phyloP scores from a whole-genome alignment of 2,113 vertebrate species.

The Phalacrocorax aristotelis region DNA sequence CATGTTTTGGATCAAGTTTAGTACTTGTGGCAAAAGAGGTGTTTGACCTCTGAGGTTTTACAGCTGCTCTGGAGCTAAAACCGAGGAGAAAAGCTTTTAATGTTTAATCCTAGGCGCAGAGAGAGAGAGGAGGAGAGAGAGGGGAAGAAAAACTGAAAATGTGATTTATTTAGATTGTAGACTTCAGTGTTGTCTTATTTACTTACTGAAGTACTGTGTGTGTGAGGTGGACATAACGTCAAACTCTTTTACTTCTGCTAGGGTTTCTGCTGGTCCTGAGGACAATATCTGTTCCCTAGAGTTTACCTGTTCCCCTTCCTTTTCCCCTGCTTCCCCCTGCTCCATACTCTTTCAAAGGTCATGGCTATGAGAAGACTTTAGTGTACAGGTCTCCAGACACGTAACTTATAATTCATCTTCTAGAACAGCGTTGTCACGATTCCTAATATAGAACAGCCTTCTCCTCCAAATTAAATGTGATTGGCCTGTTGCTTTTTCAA shows the following conservation, averaged over 20 bases:
- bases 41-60: slow-evolving; percentile 13
- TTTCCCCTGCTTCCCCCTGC: neutral
- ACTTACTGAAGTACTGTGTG: neutral
- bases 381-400: neutral
- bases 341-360: neutral
- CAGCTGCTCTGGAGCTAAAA: neutral
- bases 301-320: slow-evolving; percentile 39
- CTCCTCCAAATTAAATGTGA: neutral
- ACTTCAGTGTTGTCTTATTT: neutral
- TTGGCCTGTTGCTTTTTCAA: neutral
- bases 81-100: neutral
- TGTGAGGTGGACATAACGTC: neutral
- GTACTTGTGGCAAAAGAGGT: neutral
- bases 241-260: neutral
- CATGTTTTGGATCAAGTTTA: slow-evolving; percentile 29
- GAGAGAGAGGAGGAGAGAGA: neutral
- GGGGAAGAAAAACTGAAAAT: neutral
- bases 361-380: neutral
- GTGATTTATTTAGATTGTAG: neutral
- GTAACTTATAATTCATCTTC: neutral
- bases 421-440: neutral
- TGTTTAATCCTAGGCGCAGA: neutral
- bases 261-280: neutral
- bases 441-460: neutral
- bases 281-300: neutral